A percentile compares a stretch with the other conserved stretches of the same genome.
These are phyloP conservation scores for Muscina levida DNA, from an alignment of 2,888 invertebrate genomes.

Conservation along the genomic window DNA sequence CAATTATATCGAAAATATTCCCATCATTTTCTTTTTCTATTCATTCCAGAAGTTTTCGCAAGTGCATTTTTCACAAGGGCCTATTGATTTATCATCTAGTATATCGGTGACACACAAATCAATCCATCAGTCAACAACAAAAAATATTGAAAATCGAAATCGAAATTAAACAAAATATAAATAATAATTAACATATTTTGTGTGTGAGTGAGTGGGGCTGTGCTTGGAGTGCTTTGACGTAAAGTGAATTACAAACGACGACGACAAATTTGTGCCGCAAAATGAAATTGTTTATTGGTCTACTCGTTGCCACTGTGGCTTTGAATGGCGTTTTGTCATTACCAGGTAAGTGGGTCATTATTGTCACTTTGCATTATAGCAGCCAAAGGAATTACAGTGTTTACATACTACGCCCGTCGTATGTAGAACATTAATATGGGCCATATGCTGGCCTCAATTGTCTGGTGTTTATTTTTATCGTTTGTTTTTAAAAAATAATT, in stretches of 20 bases:
- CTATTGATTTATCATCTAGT: neutral
- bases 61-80: neutral
- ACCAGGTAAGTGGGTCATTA: conserved; percentile 75
- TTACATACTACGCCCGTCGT: conserved; percentile 18
- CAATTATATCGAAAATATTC: too few relatives aligned
- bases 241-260: too few relatives aligned
- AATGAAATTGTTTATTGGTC: conserved; percentile 76
- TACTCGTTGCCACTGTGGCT: conserved; percentile 74
- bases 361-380: too few relatives aligned
- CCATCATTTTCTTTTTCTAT: conserved; percentile 4
- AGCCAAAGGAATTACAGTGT: neutral
- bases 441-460: neutral
- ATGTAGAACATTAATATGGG: neutral
- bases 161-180: conserved; percentile 12
- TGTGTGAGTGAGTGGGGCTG: conserved; percentile 30
- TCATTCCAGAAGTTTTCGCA: conserved; percentile 42
- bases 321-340: conserved; percentile 74
- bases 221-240: neutral
- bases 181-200: conserved; percentile 25
- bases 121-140: conserved; percentile 3
- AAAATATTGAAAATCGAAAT: conserved; percentile 9
- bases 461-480: conserved; percentile 7
- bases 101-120: neutral
- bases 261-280: conserved; percentile 43
- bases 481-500: conserved; percentile 25